These are phyloP conservation scores for Opisthocomus hoazin DNA, from an alignment of 2,113 vertebrate species.

Conservation along the genomic window DNA sequence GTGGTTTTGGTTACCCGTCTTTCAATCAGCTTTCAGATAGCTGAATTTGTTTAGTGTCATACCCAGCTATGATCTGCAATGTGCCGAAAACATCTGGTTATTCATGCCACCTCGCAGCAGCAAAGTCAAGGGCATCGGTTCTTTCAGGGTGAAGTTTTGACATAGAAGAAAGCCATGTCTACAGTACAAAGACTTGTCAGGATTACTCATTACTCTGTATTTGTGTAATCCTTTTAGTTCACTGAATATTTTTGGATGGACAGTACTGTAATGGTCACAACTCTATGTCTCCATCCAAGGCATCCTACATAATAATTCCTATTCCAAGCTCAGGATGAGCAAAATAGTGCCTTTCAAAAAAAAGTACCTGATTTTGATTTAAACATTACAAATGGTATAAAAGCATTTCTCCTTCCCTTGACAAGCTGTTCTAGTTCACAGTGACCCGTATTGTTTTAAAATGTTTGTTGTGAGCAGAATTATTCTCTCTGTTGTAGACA, in stretches of 20 bases:
- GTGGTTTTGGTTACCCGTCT: not conserved
- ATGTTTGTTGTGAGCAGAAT: not conserved
- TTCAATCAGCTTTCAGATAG: not conserved
- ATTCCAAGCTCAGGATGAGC: not conserved
- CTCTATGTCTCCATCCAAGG: not conserved
- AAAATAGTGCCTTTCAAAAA: not conserved
- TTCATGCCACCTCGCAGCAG: not conserved
- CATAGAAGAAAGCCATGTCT: not conserved
- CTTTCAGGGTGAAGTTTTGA: not conserved
- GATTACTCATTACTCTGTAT: not conserved
- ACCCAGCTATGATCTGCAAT: not conserved
- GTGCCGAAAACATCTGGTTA: not conserved
- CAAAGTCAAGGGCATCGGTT: not conserved
- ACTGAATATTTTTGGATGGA: not conserved
- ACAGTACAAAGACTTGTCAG: not conserved
- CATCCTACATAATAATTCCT: not conserved
- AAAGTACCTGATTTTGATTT: not conserved
- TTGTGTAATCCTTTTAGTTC: not conserved
- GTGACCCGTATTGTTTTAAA: not conserved
- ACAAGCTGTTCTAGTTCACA: not conserved
- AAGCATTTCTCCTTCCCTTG: not conserved
- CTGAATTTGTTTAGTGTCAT: rapidly evolving
- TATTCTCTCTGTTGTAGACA: not conserved
- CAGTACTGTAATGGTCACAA: not conserved
- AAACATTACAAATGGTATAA: not conserved